A percentile compares a stretch with the other conserved stretches of the same genome.
Evolutionary conservation across 30 jellyfish, hydroid and myxozoan species (phyloP).

Genomic region (Aurelia sp.): DNA sequence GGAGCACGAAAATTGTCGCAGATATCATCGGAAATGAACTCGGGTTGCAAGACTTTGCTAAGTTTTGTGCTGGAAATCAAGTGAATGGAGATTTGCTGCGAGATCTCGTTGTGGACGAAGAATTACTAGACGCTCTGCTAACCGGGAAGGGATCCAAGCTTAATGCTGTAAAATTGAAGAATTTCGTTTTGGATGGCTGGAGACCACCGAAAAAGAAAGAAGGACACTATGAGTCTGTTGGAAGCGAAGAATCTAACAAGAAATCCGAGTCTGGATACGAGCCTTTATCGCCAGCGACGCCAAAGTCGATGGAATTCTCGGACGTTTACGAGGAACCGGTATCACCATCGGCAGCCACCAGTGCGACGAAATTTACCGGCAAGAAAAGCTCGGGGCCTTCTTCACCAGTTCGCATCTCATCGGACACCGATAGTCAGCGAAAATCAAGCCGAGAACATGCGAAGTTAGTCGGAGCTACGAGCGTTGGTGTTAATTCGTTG

Average conservation of each 20-base stretch:
- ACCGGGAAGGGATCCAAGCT: conserved; percentile 66
- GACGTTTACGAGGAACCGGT: conserved; percentile 40
- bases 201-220: conserved; percentile 80
- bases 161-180: conserved; percentile 83
- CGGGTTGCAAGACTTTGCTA: conserved; percentile 76
- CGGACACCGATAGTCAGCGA: background rate
- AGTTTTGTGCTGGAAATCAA: conserved; percentile 81
- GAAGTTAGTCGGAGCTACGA: conserved; percentile 38
- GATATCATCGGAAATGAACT: conserved; percentile 55
- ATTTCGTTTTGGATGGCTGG: conserved; percentile 93
- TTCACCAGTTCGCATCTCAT: conserved; percentile 11
- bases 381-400: background rate
- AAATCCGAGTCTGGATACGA: conserved; percentile 12
- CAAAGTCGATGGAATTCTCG: background rate
- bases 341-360: background rate
- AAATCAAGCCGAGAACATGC: conserved; percentile 7
- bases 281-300: conserved; percentile 27
- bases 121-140: conserved; percentile 58
- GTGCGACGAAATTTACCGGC: background rate
- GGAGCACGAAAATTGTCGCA: conserved; percentile 84
- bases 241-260: background rate
- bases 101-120: conserved; percentile 90
- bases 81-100: conserved; percentile 93
- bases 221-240: conserved; percentile 20
- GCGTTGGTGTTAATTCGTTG: conserved; percentile 63